phyloP scores from a whole-genome alignment of 2,888 invertebrate species.

The Drosophila ezoana region DNA sequence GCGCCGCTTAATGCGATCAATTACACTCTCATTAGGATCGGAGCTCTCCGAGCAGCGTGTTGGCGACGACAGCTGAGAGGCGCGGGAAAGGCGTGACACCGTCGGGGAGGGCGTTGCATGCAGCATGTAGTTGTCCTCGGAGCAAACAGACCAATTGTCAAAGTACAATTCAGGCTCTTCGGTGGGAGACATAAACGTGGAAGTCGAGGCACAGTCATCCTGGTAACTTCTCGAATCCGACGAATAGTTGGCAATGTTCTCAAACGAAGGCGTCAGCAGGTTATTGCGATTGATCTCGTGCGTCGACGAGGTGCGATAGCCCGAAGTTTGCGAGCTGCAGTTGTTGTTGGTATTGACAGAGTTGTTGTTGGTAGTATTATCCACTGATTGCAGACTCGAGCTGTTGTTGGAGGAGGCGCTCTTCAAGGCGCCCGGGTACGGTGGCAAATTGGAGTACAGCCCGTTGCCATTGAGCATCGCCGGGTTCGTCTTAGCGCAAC shows the following conservation, averaged over 20 bases:
- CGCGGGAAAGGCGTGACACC: constrained; percentile 84
- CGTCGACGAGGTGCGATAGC: constrained; percentile 81
- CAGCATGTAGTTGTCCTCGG: constrained; percentile 85
- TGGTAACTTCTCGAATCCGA: constrained; percentile 84
- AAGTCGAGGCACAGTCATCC: constrained; percentile 85
- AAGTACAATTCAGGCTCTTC: constrained; percentile 87
- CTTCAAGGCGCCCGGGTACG: constrained; percentile 74
- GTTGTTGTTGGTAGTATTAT: constrained; percentile 76
- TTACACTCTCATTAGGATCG: constrained; percentile 89
- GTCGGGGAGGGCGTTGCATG: constrained; percentile 83
- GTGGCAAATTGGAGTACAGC: constrained; percentile 81
- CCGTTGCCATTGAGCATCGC: constrained; percentile 72
- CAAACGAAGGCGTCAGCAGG: constrained; percentile 82
- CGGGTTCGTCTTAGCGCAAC: constrained; percentile 63
- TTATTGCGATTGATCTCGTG: constrained; percentile 84
- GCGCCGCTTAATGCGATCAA: constrained; percentile 94
- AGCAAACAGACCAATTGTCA: constrained; percentile 89
- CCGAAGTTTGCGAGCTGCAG: constrained; percentile 78
- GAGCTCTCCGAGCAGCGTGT: constrained; percentile 82
- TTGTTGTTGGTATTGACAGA: constrained; percentile 78
- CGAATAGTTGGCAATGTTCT: constrained; percentile 84
- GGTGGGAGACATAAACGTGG: constrained; percentile 87
- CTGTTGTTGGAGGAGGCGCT: constrained; percentile 75
- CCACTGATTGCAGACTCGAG: constrained; percentile 69
- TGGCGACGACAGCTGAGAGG: constrained; percentile 85